Conservation (phyloP, 2,888 invertebrate genomes). For the Morinoia aosen region DNA sequence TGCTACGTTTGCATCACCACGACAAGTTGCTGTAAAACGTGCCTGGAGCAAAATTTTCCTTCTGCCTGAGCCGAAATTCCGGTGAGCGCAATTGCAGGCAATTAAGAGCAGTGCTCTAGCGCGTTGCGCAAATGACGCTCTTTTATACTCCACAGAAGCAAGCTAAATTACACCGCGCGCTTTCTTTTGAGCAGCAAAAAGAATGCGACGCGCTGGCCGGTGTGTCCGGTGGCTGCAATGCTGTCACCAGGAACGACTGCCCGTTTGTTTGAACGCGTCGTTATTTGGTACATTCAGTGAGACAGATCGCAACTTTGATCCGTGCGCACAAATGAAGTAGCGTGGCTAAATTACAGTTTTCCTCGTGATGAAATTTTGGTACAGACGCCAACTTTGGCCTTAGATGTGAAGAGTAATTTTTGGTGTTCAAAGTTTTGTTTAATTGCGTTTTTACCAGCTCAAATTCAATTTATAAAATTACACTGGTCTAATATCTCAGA, state of each 20-base stretch:
- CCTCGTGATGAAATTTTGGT: neutral
- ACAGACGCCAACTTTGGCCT: neutral
- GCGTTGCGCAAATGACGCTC: conserved; percentile 38
- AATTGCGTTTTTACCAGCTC: neutral
- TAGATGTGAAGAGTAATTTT: neutral
- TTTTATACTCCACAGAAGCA: conserved; percentile 42
- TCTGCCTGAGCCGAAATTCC: conserved; percentile 5
- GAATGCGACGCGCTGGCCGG: neutral
- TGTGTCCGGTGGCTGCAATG: neutral
- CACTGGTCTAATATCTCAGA: neutral
- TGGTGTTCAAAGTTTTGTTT: neutral
- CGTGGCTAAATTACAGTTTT: neutral
- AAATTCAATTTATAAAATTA: neutral
- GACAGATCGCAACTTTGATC: neutral
- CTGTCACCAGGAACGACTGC: neutral
- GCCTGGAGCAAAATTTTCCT: neutral
- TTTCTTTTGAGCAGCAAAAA: conserved; percentile 5
- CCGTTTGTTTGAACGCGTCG: neutral
- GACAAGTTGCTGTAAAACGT: conserved; percentile 28
- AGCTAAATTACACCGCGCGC: conserved; percentile 22
- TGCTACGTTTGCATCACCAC: neutral
- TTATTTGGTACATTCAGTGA: neutral
- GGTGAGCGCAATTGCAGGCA: conserved; percentile 32
- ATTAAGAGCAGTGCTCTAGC: conserved; percentile 27
- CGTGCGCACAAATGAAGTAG: neutral